Base-by-base conservation (phyloP, 1,140 invertebrate species). In the Dreissena rostriformis region DNA sequence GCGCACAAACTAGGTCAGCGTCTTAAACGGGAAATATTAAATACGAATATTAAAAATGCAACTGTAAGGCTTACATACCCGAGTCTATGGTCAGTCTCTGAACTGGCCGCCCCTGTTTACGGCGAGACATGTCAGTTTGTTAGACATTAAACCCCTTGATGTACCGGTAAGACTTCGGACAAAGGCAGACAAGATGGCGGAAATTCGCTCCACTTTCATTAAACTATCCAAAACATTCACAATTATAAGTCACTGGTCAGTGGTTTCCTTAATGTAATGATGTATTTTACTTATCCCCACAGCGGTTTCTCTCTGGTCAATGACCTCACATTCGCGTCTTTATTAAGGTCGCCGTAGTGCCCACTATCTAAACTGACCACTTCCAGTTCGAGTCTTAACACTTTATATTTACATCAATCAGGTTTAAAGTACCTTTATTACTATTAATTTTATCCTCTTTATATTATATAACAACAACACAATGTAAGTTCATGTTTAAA, bases 121-220 rank as follows among this genome's bases (percentile, higher is more conserved):
- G 86, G 78, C 91, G 88, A 84, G 91, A 92, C 91, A 92, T 92
- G 66, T 67, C 87, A 84, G 80, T 84, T 77, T 83, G 86, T 70
- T 87, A 82, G 81, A 88, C 90, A 92, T 91, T 85, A 90, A 91
- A 90, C 86, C 84, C 73, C 68, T 85, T 84, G 83, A 91, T 86
- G 68, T 81, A 71, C 73, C 85, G 70, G 82, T 80, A 83, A 87
- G 65, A 55, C 78, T 88, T 89, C 88, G 88, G 90, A 92, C 91
- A 91, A 92, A 91, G 89, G 88, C 88, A 91, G 89, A 84, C 90
- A 92, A 92, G 86, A 92, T 92, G 91, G 91, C 91, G 90, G 86
- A 88, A 67, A 84, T 81, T 87, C 51, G 85, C 73, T 79, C 81
- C 87, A 85, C 85, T 87, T 83, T 87, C 87, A 86, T 88, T 82